These are phyloP conservation scores for Drosophila erecta DNA, from an alignment of 1,140 invertebrate genomes.

Conservation along the genomic window DNA sequence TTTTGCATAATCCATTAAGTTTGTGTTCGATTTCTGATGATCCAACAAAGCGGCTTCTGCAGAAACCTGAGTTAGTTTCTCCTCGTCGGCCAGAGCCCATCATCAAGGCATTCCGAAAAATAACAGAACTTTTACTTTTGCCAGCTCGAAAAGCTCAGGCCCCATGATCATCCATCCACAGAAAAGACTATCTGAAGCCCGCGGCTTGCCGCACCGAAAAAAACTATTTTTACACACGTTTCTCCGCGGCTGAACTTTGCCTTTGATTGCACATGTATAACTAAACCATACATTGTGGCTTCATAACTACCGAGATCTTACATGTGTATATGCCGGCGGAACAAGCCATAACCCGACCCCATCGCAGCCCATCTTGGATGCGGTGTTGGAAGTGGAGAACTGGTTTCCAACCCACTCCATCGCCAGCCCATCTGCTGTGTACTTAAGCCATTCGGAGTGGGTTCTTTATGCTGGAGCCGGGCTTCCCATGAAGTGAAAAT, in stretches of 20 bases:
- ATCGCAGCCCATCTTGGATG: constrained; percentile 19
- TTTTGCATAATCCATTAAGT: constrained; percentile 39
- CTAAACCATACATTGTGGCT: constrained; percentile 55
- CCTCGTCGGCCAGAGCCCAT: constrained; percentile 21
- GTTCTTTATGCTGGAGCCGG: constrained; percentile 29
- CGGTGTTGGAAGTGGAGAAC: constrained; percentile 31
- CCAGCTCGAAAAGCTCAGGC: constrained; percentile 44
- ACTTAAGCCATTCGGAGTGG: constrained; percentile 45
- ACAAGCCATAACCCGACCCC: constrained; percentile 70
- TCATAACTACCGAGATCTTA: constrained; percentile 59
- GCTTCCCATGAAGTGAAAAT: constrained; percentile 58
- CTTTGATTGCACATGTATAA: constrained; percentile 57
- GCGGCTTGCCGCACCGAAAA: constrained; percentile 34
- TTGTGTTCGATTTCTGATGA: constrained; percentile 34
- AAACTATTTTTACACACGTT: constrained; percentile 69
- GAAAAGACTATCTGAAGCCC: constrained; percentile 12
- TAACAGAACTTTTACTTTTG: constrained; percentile 78
- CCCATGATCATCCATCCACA: constrained; percentile 17
- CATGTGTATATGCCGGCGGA: constrained; percentile 60
- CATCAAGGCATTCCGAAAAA: constrained; percentile 55
- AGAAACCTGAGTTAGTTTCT: constrained; percentile 26
- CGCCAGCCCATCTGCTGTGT: constrained; percentile 28
- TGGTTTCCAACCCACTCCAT: constrained; percentile 49
- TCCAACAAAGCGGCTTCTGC: constrained; percentile 21
- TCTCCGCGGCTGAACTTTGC: constrained; percentile 49